Evolutionary conservation across 1,140 invertebrate genomes (phyloP).

Genomic region (Ladona fulva): DNA sequence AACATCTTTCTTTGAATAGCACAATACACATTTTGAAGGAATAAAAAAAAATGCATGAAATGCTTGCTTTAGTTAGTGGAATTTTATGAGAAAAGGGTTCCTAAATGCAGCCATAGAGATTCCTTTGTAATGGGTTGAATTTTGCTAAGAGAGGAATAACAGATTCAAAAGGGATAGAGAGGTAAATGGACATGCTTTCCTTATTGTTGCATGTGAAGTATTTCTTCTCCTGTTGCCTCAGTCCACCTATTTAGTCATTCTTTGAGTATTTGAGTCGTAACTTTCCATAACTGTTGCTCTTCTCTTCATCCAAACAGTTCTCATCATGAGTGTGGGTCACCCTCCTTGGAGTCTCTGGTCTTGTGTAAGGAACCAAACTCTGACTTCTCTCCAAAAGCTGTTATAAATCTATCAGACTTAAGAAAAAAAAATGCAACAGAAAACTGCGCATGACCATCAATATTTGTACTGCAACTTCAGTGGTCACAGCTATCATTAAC

Average conservation of each 20-base stretch:
- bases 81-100: not conserved
- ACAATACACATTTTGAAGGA: too few relatives aligned
- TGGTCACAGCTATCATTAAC: too few relatives aligned
- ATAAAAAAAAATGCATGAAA: too few relatives aligned
- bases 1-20: too few relatives aligned
- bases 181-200: too few relatives aligned
- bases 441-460: too few relatives aligned
- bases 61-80: too few relatives aligned
- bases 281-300: not conserved
- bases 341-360: constrained; percentile 78
- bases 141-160: not conserved
- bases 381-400: constrained; percentile 41
- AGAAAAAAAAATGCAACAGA: too few relatives aligned
- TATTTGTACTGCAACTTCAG: too few relatives aligned
- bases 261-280: not conserved
- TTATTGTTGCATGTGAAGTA: not conserved
- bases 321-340: constrained; percentile 92
- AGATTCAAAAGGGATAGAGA: not conserved
- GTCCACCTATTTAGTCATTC: not conserved
- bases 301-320: constrained; percentile 78
- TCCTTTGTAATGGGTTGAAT: not conserved
- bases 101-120: not conserved
- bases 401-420: too few relatives aligned
- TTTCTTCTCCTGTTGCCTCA: not conserved
- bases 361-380: constrained; percentile 62